These are phyloP conservation scores for Phataginus tetradactyla DNA, from an alignment of 2,797 vertebrate genomes.

Conservation along the genomic window DNA sequence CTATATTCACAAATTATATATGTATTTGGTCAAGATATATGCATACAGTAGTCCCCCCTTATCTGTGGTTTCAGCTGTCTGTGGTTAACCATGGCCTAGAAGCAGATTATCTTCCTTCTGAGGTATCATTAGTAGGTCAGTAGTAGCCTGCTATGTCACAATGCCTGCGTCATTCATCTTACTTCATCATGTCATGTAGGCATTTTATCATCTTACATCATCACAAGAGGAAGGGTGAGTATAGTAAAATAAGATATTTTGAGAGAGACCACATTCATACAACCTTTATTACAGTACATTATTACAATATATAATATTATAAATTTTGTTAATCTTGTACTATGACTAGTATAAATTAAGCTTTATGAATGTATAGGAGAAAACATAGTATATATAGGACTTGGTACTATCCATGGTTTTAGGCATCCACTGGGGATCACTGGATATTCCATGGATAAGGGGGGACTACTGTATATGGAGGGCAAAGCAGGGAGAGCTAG, in stretches of 20 bases:
- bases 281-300: background rate
- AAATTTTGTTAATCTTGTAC: background rate
- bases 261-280: background rate
- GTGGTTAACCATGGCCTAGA: background rate
- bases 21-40: background rate
- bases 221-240: background rate
- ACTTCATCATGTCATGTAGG: background rate
- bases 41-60: background rate
- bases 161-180: background rate
- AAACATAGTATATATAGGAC: background rate
- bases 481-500: background rate
- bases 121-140: background rate
- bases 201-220: background rate
- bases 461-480: background rate
- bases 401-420: background rate
- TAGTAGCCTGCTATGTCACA: background rate
- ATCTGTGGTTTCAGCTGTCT: background rate
- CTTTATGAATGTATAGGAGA: background rate
- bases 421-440: background rate
- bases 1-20: background rate
- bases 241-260: background rate
- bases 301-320: background rate
- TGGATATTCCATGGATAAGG: background rate
- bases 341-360: background rate
- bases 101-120: background rate